A percentile compares a stretch with the other conserved stretches of the same genome.
Conservation (phyloP, 2,113 vertebrate species). For the Cricetomys ansorgei region DNA sequence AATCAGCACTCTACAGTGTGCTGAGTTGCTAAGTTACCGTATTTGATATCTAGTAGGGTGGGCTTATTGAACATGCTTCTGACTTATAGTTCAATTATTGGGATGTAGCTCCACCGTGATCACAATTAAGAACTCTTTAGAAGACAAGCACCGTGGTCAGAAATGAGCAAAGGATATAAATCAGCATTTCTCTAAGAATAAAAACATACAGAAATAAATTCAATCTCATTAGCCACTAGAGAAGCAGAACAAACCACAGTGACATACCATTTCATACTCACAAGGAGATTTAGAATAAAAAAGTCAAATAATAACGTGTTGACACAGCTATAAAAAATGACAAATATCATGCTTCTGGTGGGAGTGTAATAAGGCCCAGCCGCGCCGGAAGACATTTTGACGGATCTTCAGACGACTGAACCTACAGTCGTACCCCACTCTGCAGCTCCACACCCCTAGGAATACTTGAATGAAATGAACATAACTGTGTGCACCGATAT, state of each 20-base stretch:
- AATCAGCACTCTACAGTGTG: background rate
- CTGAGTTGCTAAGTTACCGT: background rate
- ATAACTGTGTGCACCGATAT: background rate
- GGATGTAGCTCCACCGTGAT: background rate
- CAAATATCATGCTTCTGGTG: background rate
- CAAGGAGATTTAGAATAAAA: background rate
- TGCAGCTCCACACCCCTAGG: background rate
- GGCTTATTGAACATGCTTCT: background rate
- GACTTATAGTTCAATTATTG: background rate
- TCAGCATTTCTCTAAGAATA: background rate
- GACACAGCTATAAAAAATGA: background rate
- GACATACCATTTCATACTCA: background rate
- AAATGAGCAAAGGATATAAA: background rate
- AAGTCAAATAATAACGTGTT: background rate
- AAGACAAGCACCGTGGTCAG: background rate
- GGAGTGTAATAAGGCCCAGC: background rate
- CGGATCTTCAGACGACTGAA: conserved; percentile 6
- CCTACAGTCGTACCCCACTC: background rate
- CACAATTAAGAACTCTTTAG: background rate
- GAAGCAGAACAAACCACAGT: background rate
- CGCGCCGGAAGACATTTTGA: background rate
- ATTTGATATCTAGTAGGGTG: background rate
- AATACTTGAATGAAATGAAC: background rate
- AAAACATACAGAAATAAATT: background rate
- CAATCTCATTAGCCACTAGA: background rate